phyloP scores from a whole-genome alignment of 2,797 vertebrate genomes.

The Sebastes iracundus region DNA sequence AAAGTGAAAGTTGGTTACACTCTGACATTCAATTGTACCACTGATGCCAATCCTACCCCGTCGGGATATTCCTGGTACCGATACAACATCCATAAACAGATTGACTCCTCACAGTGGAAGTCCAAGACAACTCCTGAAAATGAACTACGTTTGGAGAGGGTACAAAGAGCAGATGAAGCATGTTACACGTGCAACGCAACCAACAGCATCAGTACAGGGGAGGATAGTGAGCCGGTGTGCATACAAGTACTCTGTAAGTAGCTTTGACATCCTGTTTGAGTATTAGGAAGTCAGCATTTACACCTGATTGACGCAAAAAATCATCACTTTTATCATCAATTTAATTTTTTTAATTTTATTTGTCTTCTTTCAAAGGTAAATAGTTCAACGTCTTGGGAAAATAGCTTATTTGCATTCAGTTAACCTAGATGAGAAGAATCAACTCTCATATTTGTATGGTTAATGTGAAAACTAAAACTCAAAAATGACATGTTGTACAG shows the following conservation, averaged over 20 bases:
- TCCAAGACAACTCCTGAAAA: rapidly evolving
- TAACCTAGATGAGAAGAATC: background rate
- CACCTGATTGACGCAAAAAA: background rate
- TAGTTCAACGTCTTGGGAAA: background rate
- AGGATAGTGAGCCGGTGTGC: background rate
- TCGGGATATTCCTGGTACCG: conserved; percentile 47
- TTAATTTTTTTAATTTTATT: background rate
- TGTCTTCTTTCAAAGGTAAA: background rate
- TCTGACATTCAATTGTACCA: background rate
- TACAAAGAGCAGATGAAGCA: conserved; percentile 52
- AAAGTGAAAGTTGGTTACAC: background rate
- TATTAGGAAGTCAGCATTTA: background rate
- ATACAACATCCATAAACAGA: background rate
- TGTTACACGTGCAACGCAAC: conserved; percentile 60
- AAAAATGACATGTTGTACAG: too few relatives aligned
- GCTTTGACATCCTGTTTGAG: background rate
- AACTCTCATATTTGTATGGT: background rate
- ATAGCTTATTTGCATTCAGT: background rate
- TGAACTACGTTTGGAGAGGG: rapidly evolving
- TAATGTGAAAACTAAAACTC: background rate
- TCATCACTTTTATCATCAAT: too few relatives aligned
- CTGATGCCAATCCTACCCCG: conserved; percentile 44
- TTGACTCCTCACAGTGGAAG: background rate
- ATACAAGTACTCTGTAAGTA: conserved; percentile 76
- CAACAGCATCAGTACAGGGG: conserved; percentile 30